These are phyloP conservation scores for Channa maculata DNA, from an alignment of 2,113 vertebrate genomes.

Conservation along the genomic window DNA sequence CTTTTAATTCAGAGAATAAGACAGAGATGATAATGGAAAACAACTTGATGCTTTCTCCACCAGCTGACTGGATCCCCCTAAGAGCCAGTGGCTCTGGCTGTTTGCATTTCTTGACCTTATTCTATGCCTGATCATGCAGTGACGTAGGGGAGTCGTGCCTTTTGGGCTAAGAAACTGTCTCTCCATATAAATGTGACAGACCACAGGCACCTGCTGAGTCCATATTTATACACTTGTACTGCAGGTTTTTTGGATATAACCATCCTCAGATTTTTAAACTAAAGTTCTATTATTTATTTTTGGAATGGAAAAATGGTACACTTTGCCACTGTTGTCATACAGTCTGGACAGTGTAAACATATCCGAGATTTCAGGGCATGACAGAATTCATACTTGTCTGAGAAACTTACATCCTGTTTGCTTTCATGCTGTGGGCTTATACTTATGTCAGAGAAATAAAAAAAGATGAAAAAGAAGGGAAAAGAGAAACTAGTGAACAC, in stretches of 20 bases:
- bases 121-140: slow-evolving; percentile 22
- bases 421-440: background rate
- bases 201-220: slow-evolving; percentile 29
- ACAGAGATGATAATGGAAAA: background rate
- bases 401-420: too few species aligned
- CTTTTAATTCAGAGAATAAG: background rate
- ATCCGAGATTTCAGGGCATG: background rate
- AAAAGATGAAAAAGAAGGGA: too few species aligned
- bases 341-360: background rate
- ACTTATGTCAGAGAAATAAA: background rate
- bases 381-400: too few species aligned
- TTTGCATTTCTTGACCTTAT: slow-evolving; percentile 33
- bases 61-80: background rate
- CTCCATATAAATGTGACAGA: slow-evolving; percentile 36
- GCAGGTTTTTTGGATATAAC: background rate
- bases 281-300: too few species aligned
- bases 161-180: slow-evolving; percentile 29
- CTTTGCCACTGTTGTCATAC: too few species aligned
- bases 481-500: background rate
- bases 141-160: slow-evolving; percentile 16
- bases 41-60: slow-evolving; percentile 6
- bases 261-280: background rate
- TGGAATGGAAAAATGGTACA: too few species aligned
- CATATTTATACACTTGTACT: background rate
- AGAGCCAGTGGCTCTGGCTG: slow-evolving; percentile 11